These are phyloP conservation scores for Drosophila bocki DNA, from an alignment of 1,140 invertebrate genomes.

Conservation along the genomic window DNA sequence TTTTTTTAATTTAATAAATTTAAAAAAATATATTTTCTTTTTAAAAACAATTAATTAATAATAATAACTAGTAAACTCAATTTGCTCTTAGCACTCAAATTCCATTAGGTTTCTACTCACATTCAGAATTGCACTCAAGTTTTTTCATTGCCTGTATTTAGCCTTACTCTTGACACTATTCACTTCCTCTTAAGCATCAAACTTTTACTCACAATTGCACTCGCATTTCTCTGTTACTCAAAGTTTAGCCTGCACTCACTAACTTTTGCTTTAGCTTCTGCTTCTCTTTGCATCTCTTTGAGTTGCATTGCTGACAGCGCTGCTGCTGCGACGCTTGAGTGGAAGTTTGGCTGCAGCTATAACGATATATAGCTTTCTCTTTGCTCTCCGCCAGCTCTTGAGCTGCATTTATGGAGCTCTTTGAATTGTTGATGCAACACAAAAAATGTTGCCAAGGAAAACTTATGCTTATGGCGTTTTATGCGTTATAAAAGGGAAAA, in stretches of 20 bases:
- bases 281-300: slow-evolving; percentile 4
- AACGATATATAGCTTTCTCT: slow-evolving; percentile 9
- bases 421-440: slow-evolving; percentile 37
- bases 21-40: too few relatives aligned
- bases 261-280: not conserved
- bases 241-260: slow-evolving; percentile 3
- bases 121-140: not conserved
- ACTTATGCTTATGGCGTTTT: not conserved
- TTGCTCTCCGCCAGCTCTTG: slow-evolving; percentile 38
- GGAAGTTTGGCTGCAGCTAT: slow-evolving; percentile 27
- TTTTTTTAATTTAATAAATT: too few relatives aligned
- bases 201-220: slow-evolving; percentile 13
- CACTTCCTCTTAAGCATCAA: not conserved
- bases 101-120: not conserved
- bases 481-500: not conserved
- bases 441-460: slow-evolving; percentile 28
- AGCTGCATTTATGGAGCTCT: slow-evolving; percentile 9
- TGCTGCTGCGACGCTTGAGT: slow-evolving; percentile 26
- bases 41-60: not conserved
- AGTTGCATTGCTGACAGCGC: slow-evolving; percentile 37
- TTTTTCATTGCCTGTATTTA: not conserved
- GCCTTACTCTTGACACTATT: slow-evolving; percentile 10
- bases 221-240: slow-evolving; percentile 8
- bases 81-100: not conserved
- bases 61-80: not conserved